Percentiles rank a stretch among this genome's conserved stretches.
Evolutionary conservation across 2,888 invertebrate species (phyloP).

Genomic region (Invenusta paracnida): DNA sequence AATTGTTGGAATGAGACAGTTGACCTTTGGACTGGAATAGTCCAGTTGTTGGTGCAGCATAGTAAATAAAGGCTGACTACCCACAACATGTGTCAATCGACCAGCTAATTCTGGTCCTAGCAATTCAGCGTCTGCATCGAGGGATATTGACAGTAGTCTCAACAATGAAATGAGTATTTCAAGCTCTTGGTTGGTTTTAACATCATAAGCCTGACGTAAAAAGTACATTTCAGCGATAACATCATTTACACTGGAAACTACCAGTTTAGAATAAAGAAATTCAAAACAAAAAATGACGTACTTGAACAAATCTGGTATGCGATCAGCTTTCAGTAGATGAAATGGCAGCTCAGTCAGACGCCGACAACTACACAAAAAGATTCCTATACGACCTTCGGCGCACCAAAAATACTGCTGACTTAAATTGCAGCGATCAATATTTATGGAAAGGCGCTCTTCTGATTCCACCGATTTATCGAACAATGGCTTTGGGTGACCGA

Average conservation of each 20-base stretch:
- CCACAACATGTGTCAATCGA: constrained; percentile 37
- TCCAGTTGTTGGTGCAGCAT: constrained; percentile 41
- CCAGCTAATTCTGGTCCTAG: constrained; percentile 41
- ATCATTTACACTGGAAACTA: constrained; percentile 37
- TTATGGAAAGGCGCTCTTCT: constrained; percentile 32
- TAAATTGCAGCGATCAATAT: constrained; percentile 30
- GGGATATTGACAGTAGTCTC: background rate
- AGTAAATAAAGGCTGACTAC: constrained; percentile 36
- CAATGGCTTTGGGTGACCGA: constrained; percentile 37
- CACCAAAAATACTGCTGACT: constrained; percentile 39
- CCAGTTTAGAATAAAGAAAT: constrained; percentile 40
- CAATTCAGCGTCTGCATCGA: constrained; percentile 34
- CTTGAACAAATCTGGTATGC: constrained; percentile 32
- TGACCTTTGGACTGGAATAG: constrained; percentile 27
- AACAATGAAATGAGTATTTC: constrained; percentile 40
- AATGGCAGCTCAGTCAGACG: constrained; percentile 39
- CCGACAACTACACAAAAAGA: constrained; percentile 31
- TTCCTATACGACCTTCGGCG: background rate
- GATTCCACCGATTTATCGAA: constrained; percentile 36
- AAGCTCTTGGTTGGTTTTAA: constrained; percentile 37
- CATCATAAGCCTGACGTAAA: constrained; percentile 41
- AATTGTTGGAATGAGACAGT: constrained; percentile 37
- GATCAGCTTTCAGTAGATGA: constrained; percentile 20
- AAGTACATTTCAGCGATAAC: constrained; percentile 41
- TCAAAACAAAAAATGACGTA: constrained; percentile 38